Percentiles rank a stretch among this genome's conserved stretches.
Evolutionary conservation across 2,797 vertebrate species (phyloP).

Genomic region (Clamator glandarius): DNA sequence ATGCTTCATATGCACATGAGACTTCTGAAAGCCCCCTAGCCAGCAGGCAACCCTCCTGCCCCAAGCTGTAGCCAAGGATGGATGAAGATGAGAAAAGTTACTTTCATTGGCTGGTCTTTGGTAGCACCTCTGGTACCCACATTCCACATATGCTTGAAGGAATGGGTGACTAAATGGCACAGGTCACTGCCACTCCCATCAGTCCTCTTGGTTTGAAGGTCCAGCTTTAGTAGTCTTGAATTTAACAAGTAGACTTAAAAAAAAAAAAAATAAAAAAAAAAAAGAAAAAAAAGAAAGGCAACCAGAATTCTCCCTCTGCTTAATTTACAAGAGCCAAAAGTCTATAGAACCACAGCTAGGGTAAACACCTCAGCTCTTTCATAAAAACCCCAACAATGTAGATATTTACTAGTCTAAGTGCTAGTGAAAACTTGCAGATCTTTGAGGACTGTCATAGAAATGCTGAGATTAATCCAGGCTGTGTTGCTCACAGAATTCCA

Average conservation of each 20-base stretch:
- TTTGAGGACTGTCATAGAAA: background rate
- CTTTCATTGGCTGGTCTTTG: background rate
- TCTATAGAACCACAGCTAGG: background rate
- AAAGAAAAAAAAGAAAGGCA: background rate
- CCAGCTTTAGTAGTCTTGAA: background rate
- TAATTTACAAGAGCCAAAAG: background rate
- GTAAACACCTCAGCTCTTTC: background rate
- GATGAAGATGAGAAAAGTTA: background rate
- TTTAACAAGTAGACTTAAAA: background rate
- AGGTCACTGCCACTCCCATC: background rate
- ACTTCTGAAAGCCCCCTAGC: background rate
- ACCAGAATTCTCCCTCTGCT: background rate
- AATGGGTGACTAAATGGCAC: accelerated
- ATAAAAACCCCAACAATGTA: background rate
- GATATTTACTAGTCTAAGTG: background rate
- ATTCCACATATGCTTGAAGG: background rate
- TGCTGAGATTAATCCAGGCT: background rate
- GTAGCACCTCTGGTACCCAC: background rate
- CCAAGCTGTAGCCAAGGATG: accelerated
- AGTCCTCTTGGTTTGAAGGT: background rate
- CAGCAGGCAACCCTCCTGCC: background rate
- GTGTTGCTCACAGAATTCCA: background rate
- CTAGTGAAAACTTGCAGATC: background rate
- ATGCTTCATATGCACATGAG: background rate
- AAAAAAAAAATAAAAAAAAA: too few relatives aligned